Evolutionary conservation across 2,888 invertebrate genomes (phyloP), one percentile per base, ranked within the genome.

Genomic region (Subacronicta megacephala): DNA sequence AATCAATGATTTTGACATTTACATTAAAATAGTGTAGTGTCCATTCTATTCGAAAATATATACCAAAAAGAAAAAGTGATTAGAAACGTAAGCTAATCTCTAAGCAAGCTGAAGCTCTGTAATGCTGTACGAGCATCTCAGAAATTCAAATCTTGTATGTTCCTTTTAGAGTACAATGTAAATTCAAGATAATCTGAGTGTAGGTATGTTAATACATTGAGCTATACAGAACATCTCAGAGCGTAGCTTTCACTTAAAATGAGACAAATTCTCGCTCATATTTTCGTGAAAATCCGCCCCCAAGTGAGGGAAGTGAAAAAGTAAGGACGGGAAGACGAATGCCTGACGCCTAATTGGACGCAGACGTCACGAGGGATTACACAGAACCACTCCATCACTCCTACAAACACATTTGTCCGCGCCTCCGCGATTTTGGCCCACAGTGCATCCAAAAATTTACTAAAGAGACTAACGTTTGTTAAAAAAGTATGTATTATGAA

Each of bases 291-390:
- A 76, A 80, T 77, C 75, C 74, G 52, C 80, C 77, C 78, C 57
- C 66, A 38, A 63, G 62, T 53, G 65, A 62, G 72, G 62, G 70
- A 76, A 72, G 76, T 81, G 81, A 80, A 82, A 85, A 82, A 83
- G 78, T 77, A 80, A 79, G 79, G 76, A 80, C 77, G 80, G 78
- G 78, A 92, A 92, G 93, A 92, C 87, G 86, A 87, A 93, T 93
- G 91, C 84, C 71, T 88, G 91, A 87, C 90, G 83, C 85, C 84
- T 93, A 93, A 93, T 93, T 93, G 92, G 88, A 77, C 75, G 72
- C 75, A 76, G 81, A 81, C 84, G 88, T 89, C 92, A 82, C 91
- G 79, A 76, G 92, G 92, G 93, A 90, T 87, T 90, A 82, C 73
- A 75, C 60, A 66, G 66, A 75, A 77, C 59, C 82, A 67, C 79